Percentiles rank a stretch among this genome's conserved stretches.
Conservation (phyloP, 2,113 vertebrate genomes). For the Gallinago paraguaiae region DNA sequence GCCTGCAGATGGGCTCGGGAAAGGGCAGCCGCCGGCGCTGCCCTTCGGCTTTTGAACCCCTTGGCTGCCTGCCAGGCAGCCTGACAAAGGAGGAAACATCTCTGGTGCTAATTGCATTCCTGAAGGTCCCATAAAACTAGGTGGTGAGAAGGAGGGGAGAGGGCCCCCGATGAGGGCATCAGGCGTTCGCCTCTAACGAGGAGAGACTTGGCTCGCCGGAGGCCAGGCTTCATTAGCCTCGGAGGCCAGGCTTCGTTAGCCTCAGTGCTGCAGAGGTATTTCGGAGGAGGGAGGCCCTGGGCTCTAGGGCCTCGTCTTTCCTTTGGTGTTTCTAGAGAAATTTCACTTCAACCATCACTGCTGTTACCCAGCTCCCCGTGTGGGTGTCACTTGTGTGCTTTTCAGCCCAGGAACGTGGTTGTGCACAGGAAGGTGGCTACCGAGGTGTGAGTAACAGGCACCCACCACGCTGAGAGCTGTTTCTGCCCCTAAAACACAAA, state of each 20-base stretch:
- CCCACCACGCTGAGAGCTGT: rapidly evolving
- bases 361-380: background rate
- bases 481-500: background rate
- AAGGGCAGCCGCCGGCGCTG: background rate
- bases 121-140: slow-evolving; percentile 43
- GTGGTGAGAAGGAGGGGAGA: background rate
- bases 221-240: slow-evolving; percentile 21
- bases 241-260: slow-evolving; percentile 18
- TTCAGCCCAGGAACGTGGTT: background rate
- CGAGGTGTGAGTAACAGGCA: background rate
- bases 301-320: background rate
- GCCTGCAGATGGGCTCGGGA: background rate
- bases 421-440: background rate
- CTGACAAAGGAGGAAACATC: slow-evolving; percentile 48
- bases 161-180: slow-evolving; percentile 36
- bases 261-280: background rate
- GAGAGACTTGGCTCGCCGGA: background rate
- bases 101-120: slow-evolving; percentile 52
- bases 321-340: background rate
- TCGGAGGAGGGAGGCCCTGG: background rate
- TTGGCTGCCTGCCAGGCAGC: slow-evolving; percentile 28
- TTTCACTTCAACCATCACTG: background rate
- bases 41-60: background rate
- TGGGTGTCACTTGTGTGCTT: background rate
- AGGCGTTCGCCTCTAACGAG: background rate